Base-by-base conservation (phyloP, 2,888 invertebrate species). In the Metallyticus violacea region DNA sequence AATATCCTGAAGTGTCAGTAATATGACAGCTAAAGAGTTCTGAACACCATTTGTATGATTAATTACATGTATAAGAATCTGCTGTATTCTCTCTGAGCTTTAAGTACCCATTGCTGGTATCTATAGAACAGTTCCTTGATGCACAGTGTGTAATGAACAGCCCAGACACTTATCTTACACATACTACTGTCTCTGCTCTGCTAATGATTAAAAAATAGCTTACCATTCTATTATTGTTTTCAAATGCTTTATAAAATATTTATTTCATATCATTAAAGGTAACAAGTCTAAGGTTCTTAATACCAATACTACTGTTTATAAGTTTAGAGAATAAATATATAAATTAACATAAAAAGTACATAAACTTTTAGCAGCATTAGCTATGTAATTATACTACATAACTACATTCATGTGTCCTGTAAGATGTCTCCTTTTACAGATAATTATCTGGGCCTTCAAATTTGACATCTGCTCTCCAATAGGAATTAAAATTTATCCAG, bases 1-100 rank as follows among this genome's bases (percentile, higher is more conserved):
- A 86, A 86, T 40, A 76, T 82, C 82, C 82, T 62, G 82, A 82
- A 7, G 26, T 82, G 76, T 62, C 82, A 81, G 26, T 80, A 80
- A 26, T 26, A 81, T 40, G 81, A 81, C 81, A 82, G 76, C 76
- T 62, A 40, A 40, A 82, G n/a, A 30, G 27, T 62, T 82, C 62
- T 82, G 26, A 82, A 82, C 82, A 82, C 76, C 76, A 9, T 82
- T 76, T 76, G 76, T 82, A 62, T 82, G 62, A 62, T 62, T 62
- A 9, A 62, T 62, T 62, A 62, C 40, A 62, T 9, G 40, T 62
- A 62, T 62, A 22, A 15, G 40, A 62, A 62, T 62, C 40, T 62
- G 40, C 9, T 62, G 22, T 62, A 15, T 6, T 62, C 9, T 62
- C 40, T 62, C 22, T 22, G 22, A 62, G 40, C 40, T 62, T 62